A percentile compares a stretch with the other conserved stretches of the same genome.
Conservation (phyloP, 2,797 vertebrate species). For the Otus scops region DNA sequence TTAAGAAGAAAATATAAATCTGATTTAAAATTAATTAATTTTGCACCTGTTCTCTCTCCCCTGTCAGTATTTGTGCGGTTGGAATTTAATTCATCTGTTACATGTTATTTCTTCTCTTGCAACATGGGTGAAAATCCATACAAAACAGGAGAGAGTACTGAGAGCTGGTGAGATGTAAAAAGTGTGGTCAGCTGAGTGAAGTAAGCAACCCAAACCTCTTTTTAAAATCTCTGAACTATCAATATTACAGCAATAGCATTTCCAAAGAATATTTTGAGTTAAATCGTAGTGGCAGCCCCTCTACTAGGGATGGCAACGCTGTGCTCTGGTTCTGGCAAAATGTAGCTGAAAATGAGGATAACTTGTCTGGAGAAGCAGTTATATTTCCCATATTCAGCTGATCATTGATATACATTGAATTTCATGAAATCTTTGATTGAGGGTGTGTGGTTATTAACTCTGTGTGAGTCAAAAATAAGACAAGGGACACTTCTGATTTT, state of each 20-base stretch:
- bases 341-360: background rate
- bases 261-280: background rate
- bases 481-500: rapidly evolving
- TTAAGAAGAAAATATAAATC: background rate
- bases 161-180: background rate
- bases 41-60: background rate
- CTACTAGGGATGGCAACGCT: background rate
- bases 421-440: background rate
- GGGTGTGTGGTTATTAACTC: background rate
- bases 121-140: rapidly evolving
- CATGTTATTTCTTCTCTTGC: background rate
- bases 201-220: background rate
- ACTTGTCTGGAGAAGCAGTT: background rate
- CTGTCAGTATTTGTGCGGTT: background rate
- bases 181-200: background rate
- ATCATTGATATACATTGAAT: background rate
- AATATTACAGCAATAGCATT: background rate
- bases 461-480: background rate
- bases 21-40: background rate
- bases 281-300: background rate
- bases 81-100: background rate
- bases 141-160: background rate
- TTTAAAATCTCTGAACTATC: background rate
- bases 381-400: background rate
- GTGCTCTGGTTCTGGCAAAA: background rate